phyloP scores from a whole-genome alignment of 2,797 vertebrate species.

The Philypnodon macrostomus region DNA sequence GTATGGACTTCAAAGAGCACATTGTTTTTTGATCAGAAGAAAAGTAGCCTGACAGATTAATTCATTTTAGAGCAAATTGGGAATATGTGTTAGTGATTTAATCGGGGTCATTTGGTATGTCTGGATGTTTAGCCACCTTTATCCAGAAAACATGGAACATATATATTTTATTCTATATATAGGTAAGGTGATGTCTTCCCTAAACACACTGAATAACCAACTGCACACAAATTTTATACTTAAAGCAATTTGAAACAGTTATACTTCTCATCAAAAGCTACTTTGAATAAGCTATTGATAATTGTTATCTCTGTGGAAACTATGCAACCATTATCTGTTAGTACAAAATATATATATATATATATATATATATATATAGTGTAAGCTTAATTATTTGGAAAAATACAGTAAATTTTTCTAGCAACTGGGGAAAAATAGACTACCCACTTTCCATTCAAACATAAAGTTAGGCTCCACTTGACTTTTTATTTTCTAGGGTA shows the following conservation, averaged over 20 bases:
- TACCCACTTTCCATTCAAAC: no score
- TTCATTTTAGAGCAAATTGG: background rate
- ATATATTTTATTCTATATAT: background rate
- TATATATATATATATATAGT: no score
- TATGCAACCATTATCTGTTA: background rate
- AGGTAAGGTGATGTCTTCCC: background rate
- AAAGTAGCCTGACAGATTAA: background rate
- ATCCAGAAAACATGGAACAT: no score
- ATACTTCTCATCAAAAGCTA: background rate
- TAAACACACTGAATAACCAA: no score
- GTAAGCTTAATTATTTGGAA: no score
- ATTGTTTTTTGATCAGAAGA: background rate
- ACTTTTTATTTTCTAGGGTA: slow-evolving; percentile 13
- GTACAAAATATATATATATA: no score
- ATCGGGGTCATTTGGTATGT: background rate
- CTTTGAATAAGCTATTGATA: background rate
- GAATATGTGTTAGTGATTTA: background rate
- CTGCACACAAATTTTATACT: no score
- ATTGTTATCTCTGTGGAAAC: background rate
- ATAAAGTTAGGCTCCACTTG: slow-evolving; percentile 23
- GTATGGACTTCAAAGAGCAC: slow-evolving; percentile 1
- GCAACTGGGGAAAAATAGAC: no score
- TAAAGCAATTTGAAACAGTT: background rate
- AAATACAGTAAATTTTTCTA: no score
- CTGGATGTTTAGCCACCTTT: no score